Percentiles rank a stretch among this genome's conserved stretches.
These are phyloP conservation scores for Poeciliopsis infans DNA, from an alignment of 2,797 vertebrate species.

Conservation along the genomic window DNA sequence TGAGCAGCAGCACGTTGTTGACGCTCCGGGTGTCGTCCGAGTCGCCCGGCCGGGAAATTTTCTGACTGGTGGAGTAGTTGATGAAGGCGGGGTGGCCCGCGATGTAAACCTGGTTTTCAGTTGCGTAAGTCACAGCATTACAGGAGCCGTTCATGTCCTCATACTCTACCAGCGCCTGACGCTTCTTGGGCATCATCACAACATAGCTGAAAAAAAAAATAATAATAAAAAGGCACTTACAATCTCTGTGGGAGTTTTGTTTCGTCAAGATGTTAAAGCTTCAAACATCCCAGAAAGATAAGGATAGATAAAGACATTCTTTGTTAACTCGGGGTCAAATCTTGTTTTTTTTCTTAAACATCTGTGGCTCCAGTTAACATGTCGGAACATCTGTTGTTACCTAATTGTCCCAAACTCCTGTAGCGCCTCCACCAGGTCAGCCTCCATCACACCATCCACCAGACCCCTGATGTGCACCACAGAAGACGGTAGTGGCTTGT, in stretches of 20 bases:
- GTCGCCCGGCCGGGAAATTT: conserved; percentile 93
- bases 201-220: conserved; percentile 82
- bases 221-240: background rate
- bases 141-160: conserved; percentile 92
- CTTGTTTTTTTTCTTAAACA: background rate
- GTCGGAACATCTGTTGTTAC: conserved; percentile 64
- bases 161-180: conserved; percentile 94
- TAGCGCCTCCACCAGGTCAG: conserved; percentile 92
- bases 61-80: conserved; percentile 98
- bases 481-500: conserved; percentile 92
- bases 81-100: conserved; percentile 94
- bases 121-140: conserved; percentile 92
- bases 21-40: conserved; percentile 90
- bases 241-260: background rate
- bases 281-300: background rate
- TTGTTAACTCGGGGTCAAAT: background rate
- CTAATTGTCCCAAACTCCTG: conserved; percentile 96
- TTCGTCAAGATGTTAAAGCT: background rate
- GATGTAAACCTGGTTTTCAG: conserved; percentile 95
- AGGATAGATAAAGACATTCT: background rate
- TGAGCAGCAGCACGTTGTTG: conserved; percentile 94
- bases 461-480: conserved; percentile 95
- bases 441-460: conserved; percentile 92
- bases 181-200: conserved; percentile 97
- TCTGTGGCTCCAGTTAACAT: background rate